Evolutionary conservation across 1,140 invertebrate genomes (phyloP), one percentile per base, ranked within the genome.

Genomic region (Rhizoglyphus robini): DNA sequence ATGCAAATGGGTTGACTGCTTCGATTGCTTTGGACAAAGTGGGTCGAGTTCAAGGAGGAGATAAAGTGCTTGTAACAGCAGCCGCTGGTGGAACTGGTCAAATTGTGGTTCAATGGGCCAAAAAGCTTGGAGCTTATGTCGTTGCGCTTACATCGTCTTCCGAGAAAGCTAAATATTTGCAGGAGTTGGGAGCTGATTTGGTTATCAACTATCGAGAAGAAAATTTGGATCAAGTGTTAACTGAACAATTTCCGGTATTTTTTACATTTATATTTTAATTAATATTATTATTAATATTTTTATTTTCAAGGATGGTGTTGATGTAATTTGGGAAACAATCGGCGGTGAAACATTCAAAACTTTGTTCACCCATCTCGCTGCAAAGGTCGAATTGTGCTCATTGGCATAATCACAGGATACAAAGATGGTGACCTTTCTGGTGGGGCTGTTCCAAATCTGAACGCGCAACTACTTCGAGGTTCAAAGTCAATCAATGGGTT

Each of bases 121-220:
- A 77, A 63, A 63, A 70, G 54, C 70, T 70, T 30, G 76, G 76
- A 3, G 76, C 75, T 70, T 74, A 77, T 71, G 76, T 77, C 2
- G 75, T 78, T 47, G 76, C 76, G 30, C 76, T 75, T 46, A 77
- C 76, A 67, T 78, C 76, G 20, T 70, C 72, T 63, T 72, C 74
- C 65, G 74, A 76, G 8, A 78, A 78, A 71, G 74, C 73, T 5
- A 65, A 75, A 59, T 74, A 75, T 65, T 68, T 78, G n/a, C 74
- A 74, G 72, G 74, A 73, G 68, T 63, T 65, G n/a, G 75, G 75
- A 8, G 74, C 72, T 71, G 73, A 76, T 65, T 66, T 74, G 25
- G 70, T 74, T 11, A 70, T 76, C 4, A 75, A 77, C 51, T 77
- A 77, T 69, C 73, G 70, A 51, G 74, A 72, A 49, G 75, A 76